Base-by-base conservation (phyloP, 2,888 invertebrate genomes). In the Napeogenes sylphis region DNA sequence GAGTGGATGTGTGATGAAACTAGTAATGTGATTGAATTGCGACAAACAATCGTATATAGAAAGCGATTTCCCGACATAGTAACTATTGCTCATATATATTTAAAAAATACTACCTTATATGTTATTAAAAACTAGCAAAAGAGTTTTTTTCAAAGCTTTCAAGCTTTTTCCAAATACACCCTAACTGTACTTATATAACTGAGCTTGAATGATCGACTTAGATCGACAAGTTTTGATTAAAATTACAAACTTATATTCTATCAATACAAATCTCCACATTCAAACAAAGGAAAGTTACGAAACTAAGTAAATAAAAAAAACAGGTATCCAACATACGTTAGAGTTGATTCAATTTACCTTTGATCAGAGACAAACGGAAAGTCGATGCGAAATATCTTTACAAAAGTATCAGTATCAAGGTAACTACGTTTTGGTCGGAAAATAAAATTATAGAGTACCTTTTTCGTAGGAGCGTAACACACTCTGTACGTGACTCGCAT, bases 401-500 rank as follows among this genome's bases (percentile, higher is more conserved):
- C 71, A 81, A 83, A 87, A 86, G 85, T 88, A 87, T 88, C 87
- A 79, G 82, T 87, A 87, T 79, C 80, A 70, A 73, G 81, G 82
- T 88, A 89, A 89, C 84, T 85, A 84, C 86, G 78, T 90, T 87
- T 86, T 83, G 88, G 88, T 85, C 82, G 84, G 86, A 75, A 88
- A 90, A 90, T 90, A 89, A 90, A 90, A 90, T 90, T 90, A 90
- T 86, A 87, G 88, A 90, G 86, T 87, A 85, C 87, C 88, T 87
- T 87, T 51, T 87, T 85, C 81, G 80, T 77, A 84, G 84, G 77
- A 84, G 79, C 87, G 87, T 85, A 87, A 86, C 87, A 85, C 82
- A 81, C 80, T 80, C 69, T 73, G 71, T 63, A 71, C 85, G 86
- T 73, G 85, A 65, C 64, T 77, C 75, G 90, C 76, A 88, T 90